Evolutionary conservation across 53 echinoderm and acorn worm species (phyloP), one percentile per base, ranked within the genome.

Genomic region (Arbacia lixula): DNA sequence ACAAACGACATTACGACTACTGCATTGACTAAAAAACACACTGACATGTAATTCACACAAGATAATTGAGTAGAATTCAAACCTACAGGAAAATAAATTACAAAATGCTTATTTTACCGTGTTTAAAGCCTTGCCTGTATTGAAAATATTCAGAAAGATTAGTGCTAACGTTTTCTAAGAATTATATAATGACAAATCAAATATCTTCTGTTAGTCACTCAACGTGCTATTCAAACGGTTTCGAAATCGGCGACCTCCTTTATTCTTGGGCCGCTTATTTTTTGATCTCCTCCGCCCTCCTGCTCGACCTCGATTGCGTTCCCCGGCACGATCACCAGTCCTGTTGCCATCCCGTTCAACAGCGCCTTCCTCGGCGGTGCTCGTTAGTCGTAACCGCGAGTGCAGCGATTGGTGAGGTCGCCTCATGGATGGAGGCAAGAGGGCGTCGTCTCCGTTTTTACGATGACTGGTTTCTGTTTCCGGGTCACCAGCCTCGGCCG

Each of bases 351-450:
- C 16, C 49, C 49, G 8, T n/a, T n/a, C n/a, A n/a, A n/a, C n/a
- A n/a, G n/a, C n/a, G n/a, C n/a, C n/a, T n/a, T n/a, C n/a, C n/a
- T n/a, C 8, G 14, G n/a, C n/a, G n/a, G n/a, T n/a, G 30, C 52
- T 37, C 36, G 57, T 36, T 22, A 77, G 43, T 27, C 58, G 56
- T 31, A 57, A 36, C 20, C 58, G 77, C 22, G 77, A 77, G 22
- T 19, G 56, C 22, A 77, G 54, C 57, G 77, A 77, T 36, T 57
- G 77, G 40, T 57, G 60, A 14, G 77, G 77, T 21, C 35, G 34
- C 36, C 77, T 53, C 10, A 57, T 77, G 12, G 77, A 36, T 19
- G 57, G 20, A 36, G 77, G 51, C 2, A 53, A 29, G 3, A 69
- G 27, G n/a, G n/a, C n/a, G 26, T 69, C 69, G 66, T 33, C 28